Conservation (phyloP, 2,797 vertebrate species). For the Gymnopithys bicolor region DNA sequence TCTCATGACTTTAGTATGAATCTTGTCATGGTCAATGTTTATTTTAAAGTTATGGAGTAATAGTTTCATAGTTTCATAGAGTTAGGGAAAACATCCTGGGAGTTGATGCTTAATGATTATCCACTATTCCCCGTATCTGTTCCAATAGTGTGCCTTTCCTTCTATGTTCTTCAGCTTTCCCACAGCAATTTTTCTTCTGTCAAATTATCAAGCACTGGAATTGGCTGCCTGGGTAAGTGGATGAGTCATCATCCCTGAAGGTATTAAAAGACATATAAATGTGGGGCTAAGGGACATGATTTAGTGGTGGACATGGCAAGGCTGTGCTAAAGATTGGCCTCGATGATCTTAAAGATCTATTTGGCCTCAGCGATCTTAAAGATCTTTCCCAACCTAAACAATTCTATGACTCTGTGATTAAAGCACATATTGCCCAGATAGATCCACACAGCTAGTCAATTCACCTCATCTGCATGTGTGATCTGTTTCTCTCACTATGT, state of each 20-base stretch:
- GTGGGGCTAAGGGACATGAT: background rate
- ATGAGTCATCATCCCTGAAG: background rate
- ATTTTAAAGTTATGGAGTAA: conserved; percentile 18
- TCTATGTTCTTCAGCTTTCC: background rate
- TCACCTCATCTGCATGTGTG: background rate
- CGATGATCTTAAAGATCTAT: background rate
- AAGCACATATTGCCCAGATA: background rate
- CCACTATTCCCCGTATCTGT: background rate
- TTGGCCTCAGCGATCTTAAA: background rate
- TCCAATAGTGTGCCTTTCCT: background rate
- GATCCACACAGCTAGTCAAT: background rate
- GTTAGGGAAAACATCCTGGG: background rate
- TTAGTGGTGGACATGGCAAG: background rate
- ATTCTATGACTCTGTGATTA: background rate
- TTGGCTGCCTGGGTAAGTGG: background rate
- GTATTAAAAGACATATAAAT: background rate
- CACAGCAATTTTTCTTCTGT: background rate
- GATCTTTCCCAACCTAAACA: background rate
- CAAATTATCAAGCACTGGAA: background rate
- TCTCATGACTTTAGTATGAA: background rate
- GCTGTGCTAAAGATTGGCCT: background rate
- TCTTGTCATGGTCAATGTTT: background rate
- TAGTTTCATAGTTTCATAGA: background rate
- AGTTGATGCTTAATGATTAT: background rate
- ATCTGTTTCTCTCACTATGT: background rate